phyloP scores from a whole-genome alignment of 2,797 vertebrate genomes.

The Microhierax caerulescens region DNA sequence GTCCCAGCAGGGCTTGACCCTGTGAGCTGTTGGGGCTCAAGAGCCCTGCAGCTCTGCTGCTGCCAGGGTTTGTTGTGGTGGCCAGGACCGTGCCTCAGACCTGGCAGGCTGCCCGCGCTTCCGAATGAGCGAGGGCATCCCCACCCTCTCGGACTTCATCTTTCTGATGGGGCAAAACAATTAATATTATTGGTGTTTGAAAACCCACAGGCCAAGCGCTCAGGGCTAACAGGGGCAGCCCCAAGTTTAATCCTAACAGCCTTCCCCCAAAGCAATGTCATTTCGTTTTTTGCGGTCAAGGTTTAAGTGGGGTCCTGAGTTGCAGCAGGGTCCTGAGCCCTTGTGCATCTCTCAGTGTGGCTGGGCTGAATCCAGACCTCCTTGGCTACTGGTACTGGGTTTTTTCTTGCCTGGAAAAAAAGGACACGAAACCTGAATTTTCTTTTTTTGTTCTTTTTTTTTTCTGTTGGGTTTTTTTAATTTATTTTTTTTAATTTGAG shows the following conservation, averaged over 20 bases:
- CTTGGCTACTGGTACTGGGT: neutral
- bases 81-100: rapidly evolving
- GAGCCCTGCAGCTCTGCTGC: neutral
- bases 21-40: neutral
- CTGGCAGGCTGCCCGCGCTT: neutral
- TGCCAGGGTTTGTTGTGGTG: neutral
- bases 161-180: neutral
- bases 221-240: neutral
- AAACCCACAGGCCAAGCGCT: neutral
- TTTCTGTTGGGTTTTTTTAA: neutral
- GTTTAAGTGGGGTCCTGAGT: neutral
- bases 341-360: neutral
- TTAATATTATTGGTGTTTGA: neutral
- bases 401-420: neutral
- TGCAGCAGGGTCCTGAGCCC: neutral
- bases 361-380: neutral
- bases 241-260: neutral
- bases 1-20: neutral
- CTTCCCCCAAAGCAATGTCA: neutral
- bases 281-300: neutral
- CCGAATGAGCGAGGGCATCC: rapidly evolving
- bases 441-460: rapidly evolving
- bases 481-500: rapidly evolving
- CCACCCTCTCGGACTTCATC: neutral
- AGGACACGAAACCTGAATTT: rapidly evolving